Evolutionary conservation across 2,113 vertebrate species (phyloP).

Genomic region (Pangasianodon gigas): DNA sequence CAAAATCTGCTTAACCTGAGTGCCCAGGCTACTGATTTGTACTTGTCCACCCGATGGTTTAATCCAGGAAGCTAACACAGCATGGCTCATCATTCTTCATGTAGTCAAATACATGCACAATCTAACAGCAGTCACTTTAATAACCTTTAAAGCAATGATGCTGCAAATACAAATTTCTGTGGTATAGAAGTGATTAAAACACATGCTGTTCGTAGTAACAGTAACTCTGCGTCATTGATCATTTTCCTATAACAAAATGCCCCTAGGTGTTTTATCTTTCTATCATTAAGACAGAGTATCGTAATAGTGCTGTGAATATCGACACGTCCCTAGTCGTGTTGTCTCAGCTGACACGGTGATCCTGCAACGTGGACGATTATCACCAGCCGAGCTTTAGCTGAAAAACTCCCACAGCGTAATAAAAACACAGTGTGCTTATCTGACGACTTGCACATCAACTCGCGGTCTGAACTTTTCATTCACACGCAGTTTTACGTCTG

Average conservation of each 20-base stretch:
- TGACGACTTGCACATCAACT: not conserved
- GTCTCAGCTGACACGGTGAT: not conserved
- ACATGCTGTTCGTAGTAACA: too few species aligned
- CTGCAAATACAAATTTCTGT: not conserved
- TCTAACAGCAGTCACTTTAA: not conserved
- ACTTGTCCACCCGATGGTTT: too few species aligned
- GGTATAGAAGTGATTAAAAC: too few species aligned
- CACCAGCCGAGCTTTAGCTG: not conserved
- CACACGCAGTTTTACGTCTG: not conserved
- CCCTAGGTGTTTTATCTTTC: not conserved
- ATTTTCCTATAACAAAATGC: not conserved
- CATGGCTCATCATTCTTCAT: too few species aligned
- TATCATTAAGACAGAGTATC: not conserved
- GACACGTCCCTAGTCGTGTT: not conserved
- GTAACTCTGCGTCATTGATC: not conserved
- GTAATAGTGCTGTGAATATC: not conserved
- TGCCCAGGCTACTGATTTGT: too few species aligned
- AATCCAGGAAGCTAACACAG: too few species aligned
- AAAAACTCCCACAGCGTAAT: not conserved
- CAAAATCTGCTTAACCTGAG: too few species aligned
- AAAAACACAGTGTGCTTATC: not conserved
- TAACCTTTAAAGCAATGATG: not conserved
- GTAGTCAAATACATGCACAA: not conserved
- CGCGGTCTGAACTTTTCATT: not conserved
- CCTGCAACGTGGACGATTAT: not conserved